Conservation (phyloP, 2,888 invertebrate species). For the Stratiomys singularior region DNA sequence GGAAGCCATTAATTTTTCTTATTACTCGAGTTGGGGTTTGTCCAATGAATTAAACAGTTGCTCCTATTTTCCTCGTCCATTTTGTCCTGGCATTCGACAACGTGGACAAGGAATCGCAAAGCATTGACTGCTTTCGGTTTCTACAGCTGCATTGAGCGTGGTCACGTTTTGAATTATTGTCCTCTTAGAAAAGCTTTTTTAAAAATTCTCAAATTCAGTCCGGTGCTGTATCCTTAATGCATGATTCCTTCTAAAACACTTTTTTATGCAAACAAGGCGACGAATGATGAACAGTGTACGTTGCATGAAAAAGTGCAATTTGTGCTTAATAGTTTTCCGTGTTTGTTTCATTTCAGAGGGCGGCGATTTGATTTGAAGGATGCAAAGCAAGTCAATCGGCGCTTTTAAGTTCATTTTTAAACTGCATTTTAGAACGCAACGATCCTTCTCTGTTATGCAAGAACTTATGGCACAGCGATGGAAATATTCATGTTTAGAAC, state of each 20-base stretch:
- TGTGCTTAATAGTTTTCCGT: constrained; percentile 1
- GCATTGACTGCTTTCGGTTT: constrained; percentile 23
- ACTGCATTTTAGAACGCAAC: no score
- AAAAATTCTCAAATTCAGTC: constrained; percentile 19
- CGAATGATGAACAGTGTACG: constrained; percentile 13
- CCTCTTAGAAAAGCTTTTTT: constrained; percentile 19
- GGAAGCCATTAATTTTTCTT: constrained; percentile 44
- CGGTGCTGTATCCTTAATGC: constrained; percentile 21
- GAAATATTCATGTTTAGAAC: no score
- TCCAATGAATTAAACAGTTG: background rate
- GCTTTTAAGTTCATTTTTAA: no score
- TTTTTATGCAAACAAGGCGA: constrained; percentile 43
- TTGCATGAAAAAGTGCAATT: constrained; percentile 45
- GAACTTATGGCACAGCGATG: no score
- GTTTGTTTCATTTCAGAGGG: no score
- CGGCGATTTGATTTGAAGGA: no score
- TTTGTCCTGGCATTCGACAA: background rate
- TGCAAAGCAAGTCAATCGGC: no score
- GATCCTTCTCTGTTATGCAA: no score
- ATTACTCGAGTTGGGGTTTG: constrained; percentile 33
- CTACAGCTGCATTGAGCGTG: background rate
- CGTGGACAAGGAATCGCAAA: constrained; percentile 1
- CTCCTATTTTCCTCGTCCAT: background rate
- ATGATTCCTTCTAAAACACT: constrained; percentile 7
- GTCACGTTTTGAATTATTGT: constrained; percentile 23